phyloP scores from a whole-genome alignment of 2,113 vertebrate genomes.

The Ammodytes dubius region DNA sequence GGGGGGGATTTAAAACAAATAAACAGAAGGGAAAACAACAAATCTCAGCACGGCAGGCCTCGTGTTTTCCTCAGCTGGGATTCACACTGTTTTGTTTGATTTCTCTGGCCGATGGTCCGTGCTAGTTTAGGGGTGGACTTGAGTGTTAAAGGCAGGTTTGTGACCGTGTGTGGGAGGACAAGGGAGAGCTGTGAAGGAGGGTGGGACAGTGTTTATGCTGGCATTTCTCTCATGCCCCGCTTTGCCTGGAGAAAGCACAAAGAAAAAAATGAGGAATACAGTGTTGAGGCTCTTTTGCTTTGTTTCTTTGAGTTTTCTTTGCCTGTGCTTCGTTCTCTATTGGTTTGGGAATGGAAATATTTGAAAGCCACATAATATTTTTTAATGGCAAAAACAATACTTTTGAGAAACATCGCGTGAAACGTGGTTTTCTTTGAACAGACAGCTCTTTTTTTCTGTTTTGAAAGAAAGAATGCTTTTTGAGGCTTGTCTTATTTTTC shows the following conservation, averaged over 20 bases:
- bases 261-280: conserved; percentile 8
- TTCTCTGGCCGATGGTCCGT: conserved; percentile 21
- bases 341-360: conserved; percentile 2
- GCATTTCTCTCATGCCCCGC: conserved; percentile 49
- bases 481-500: conserved; percentile 15
- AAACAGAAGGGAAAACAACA: conserved; percentile 8
- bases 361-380: conserved; percentile 1
- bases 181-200: conserved; percentile 45
- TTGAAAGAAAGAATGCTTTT: not conserved
- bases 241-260: conserved; percentile 38
- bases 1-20: not conserved
- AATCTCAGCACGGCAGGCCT: conserved; percentile 22
- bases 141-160: conserved; percentile 63
- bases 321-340: not conserved
- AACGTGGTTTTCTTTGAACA: not conserved
- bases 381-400: not conserved
- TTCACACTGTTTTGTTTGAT: conserved; percentile 35
- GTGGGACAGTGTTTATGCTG: conserved; percentile 69
- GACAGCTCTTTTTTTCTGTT: conserved; percentile 6
- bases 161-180: conserved; percentile 41
- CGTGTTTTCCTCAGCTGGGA: conserved; percentile 31
- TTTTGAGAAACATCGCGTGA: conserved; percentile 1
- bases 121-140: not conserved
- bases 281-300: conserved; percentile 6
- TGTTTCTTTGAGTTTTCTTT: not conserved